Conservation (phyloP, 2,888 invertebrate species). For the Lottia gigantea region DNA sequence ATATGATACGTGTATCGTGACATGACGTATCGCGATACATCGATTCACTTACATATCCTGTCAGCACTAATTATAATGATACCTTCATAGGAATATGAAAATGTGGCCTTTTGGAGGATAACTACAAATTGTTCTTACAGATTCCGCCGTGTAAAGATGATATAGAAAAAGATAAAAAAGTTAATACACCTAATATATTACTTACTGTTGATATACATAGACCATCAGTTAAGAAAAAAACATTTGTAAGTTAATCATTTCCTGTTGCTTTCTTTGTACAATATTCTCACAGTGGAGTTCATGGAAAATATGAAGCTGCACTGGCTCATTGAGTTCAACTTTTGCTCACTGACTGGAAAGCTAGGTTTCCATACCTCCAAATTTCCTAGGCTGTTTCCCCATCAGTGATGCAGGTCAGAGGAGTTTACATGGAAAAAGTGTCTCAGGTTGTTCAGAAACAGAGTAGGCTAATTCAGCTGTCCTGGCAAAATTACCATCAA, state of each 20-base stretch:
- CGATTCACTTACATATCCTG: no score
- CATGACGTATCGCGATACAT: no score
- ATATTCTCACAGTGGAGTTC: neutral
- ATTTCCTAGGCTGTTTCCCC: no score
- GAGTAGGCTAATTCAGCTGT: neutral
- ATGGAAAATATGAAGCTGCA: neutral
- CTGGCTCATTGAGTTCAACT: neutral
- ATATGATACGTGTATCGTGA: no score
- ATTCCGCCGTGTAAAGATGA: slow-evolving; percentile 13
- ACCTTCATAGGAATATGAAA: no score
- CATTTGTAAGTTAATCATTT: neutral
- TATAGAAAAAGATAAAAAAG: slow-evolving; percentile 26
- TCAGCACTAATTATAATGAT: no score
- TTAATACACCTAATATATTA: slow-evolving; percentile 43
- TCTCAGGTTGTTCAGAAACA: no score
- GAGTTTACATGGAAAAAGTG: no score
- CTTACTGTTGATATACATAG: slow-evolving; percentile 40
- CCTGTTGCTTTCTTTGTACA: neutral
- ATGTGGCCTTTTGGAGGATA: no score
- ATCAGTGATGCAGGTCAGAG: no score
- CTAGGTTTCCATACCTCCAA: no score
- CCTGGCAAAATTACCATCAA: neutral
- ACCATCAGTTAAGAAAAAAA: slow-evolving; percentile 24
- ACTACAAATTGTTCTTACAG: slow-evolving; percentile 4
- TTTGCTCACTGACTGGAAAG: neutral